phyloP scores from a whole-genome alignment of 2,888 invertebrate genomes.

The Blastobasis lacticolella region DNA sequence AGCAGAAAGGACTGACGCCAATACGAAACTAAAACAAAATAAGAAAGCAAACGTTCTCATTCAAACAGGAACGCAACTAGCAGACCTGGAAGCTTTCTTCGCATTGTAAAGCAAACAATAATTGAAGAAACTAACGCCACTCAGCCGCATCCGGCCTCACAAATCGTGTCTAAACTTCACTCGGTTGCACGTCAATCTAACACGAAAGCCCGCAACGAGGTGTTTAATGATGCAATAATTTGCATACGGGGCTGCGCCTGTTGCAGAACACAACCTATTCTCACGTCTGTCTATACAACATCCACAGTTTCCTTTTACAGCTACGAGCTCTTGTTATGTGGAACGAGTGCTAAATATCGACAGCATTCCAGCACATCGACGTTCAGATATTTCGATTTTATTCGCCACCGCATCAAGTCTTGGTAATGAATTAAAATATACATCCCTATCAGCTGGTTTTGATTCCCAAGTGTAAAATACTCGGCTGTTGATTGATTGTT shows the following conservation, averaged over 20 bases:
- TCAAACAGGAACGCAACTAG: no score
- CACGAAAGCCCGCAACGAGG: constrained; percentile 54
- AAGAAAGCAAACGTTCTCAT: no score
- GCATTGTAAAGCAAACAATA: constrained; percentile 24
- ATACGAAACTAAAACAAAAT: no score
- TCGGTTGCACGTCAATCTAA: constrained; percentile 49
- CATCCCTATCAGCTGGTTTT: no score
- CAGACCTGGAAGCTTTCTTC: no score
- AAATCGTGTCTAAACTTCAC: constrained; percentile 35
- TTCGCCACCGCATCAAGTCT: no score
- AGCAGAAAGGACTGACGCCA: no score
- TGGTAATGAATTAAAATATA: no score
- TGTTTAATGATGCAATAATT: constrained; percentile 73
- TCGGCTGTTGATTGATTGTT: no score
- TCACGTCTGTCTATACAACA: constrained; percentile 54
- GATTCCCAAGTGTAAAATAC: no score
- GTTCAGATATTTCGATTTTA: no score
- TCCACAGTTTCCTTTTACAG: constrained; percentile 48
- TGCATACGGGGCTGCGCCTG: constrained; percentile 58
- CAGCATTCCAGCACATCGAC: not conserved
- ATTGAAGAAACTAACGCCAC: constrained; percentile 57
- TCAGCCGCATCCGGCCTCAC: constrained; percentile 59
- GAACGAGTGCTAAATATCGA: constrained; percentile 21
- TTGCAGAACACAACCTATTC: constrained; percentile 49
- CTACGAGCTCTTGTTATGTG: constrained; percentile 42